Evolutionary conservation across 2,113 vertebrate species (phyloP).

Genomic region (Ceratotherium simum): DNA sequence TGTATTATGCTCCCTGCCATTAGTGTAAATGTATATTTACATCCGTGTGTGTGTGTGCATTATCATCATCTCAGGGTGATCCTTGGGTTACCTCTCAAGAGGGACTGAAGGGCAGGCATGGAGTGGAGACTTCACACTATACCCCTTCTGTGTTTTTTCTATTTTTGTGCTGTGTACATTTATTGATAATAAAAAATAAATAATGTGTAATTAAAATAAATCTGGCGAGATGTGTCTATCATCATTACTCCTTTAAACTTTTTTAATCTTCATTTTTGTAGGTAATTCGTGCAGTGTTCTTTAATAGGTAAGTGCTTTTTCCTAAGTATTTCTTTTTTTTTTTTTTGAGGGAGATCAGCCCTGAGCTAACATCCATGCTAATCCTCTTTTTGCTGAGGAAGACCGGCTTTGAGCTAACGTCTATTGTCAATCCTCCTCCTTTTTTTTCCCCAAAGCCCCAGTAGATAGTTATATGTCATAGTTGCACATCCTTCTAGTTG

Average conservation of each 20-base stretch:
- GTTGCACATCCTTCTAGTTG: too few relatives aligned
- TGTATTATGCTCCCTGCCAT: not conserved
- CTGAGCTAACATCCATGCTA: too few relatives aligned
- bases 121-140: not conserved
- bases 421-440: too few relatives aligned
- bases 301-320: constrained; percentile 45
- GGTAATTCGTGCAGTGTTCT: constrained; percentile 9
- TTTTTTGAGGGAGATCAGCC: too few relatives aligned
- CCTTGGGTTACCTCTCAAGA: not conserved
- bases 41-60: not conserved
- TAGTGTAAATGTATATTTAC: not conserved
- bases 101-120: not conserved
- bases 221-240: not conserved
- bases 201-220: not conserved
- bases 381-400: too few relatives aligned
- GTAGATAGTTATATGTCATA: too few relatives aligned
- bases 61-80: not conserved
- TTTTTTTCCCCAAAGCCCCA: too few relatives aligned
- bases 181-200: not conserved
- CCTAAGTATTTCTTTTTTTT: not conserved
- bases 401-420: too few relatives aligned
- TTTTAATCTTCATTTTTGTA: constrained; percentile 31
- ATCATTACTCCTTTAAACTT: constrained; percentile 13
- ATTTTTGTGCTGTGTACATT: not conserved
- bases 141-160: not conserved